Percentiles rank a stretch among this genome's conserved stretches.
Evolutionary conservation across 2,888 invertebrate genomes (phyloP).

Genomic region (Drosophila niveifrons): DNA sequence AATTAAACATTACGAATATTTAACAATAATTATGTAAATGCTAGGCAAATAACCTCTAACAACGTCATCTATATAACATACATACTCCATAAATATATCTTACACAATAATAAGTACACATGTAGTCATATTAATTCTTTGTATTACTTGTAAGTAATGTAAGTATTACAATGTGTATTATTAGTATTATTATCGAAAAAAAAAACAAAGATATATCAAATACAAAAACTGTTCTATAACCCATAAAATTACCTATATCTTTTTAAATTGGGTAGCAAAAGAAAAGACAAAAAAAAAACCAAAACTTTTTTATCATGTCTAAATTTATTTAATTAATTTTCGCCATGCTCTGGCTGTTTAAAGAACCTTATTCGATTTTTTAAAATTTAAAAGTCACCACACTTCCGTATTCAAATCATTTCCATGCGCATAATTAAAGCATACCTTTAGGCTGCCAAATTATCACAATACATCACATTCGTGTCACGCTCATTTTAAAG

Average conservation of each 20-base stretch:
- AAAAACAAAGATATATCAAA: slow-evolving; percentile 45
- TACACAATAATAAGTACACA: slow-evolving; percentile 14
- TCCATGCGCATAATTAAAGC: neutral
- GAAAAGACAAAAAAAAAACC: no score
- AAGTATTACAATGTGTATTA: slow-evolving; percentile 42
- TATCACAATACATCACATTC: neutral
- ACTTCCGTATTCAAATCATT: neutral
- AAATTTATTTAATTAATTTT: no score
- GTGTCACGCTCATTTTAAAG: neutral
- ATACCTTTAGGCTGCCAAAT: neutral
- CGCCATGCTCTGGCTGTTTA: no score
- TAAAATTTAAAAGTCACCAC: neutral
- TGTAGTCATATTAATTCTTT: slow-evolving; percentile 47
- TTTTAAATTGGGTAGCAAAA: neutral
- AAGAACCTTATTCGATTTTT: no score
- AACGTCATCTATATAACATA: slow-evolving; percentile 36
- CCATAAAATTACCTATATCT: slow-evolving; percentile 1
- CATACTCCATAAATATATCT: slow-evolving; percentile 23
- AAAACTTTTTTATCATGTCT: no score
- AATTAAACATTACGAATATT: slow-evolving; percentile 35
- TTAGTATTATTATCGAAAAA: slow-evolving; percentile 26
- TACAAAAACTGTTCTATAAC: slow-evolving; percentile 58
- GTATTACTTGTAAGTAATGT: slow-evolving; percentile 43
- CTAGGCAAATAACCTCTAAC: slow-evolving; percentile 47
- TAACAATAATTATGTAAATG: slow-evolving; percentile 55